Evolutionary conservation across 1,140 invertebrate genomes (phyloP), one percentile per base, ranked within the genome.

Genomic region (Palaemon carinicauda): DNA sequence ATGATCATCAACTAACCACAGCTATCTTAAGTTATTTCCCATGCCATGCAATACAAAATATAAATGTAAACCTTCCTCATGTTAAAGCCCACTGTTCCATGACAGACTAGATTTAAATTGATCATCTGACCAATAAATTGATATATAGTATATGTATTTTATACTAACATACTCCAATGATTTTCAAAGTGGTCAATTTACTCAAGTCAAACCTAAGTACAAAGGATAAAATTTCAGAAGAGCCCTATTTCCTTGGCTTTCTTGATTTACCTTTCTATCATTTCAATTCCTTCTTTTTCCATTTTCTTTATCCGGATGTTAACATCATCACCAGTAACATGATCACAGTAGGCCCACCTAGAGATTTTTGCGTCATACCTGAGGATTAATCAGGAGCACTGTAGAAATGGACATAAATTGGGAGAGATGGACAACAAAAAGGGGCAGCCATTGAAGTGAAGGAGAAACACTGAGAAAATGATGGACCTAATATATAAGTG

Each of bases 271-370:
- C 84, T 83, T 27, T 88, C 81, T 79, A 80, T 82, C 56, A 86
- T 83, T 50, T 89, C 88, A 29, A 84, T 81, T 82, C 84, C 81
- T 52, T 89, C 88, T 65, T 82, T 84, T 33, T 89, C 88, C 60
- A 88, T 88, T 83, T 86, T 89, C 60, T 88, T 86, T 84, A 89
- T 89, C 29, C 84, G 82, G 56, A 89, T 89, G 82, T 89, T 86
- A 56, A 85, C 88, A 53, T 89, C 87, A 53, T 78, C 80, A 7
- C 88, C 88, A 27, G 65, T 87, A 15, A 89, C 82, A 27, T 89
- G 86, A 71, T 89, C 88, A n/a, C 88, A 15, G 86, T 77, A 54
- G 87, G 84, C 29, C 84, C 84, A 27, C 84, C 84, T 33, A 80
- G 21, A 7, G 84, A 86, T 69, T 79, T 80, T 71, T 82, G 81